These are phyloP conservation scores for Tokudaia muenninki DNA, from an alignment of 2,797 vertebrate genomes.

Conservation along the genomic window DNA sequence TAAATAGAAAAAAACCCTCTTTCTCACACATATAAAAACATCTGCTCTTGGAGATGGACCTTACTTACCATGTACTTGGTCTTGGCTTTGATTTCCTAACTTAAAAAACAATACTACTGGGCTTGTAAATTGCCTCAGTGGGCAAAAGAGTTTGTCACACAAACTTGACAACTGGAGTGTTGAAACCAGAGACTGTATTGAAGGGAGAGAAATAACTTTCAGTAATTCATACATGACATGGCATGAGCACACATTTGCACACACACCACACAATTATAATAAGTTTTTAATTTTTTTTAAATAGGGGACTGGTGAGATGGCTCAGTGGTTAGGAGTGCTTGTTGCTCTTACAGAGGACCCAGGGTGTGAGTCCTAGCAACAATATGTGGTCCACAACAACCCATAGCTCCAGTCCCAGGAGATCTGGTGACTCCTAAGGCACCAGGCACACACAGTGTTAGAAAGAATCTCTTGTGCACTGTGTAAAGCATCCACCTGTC, in stretches of 20 bases:
- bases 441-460: background rate
- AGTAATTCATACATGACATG: background rate
- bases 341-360: background rate
- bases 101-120: background rate
- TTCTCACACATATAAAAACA: background rate
- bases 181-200: too few relatives aligned
- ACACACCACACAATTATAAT: too few relatives aligned
- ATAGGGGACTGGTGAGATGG: too few relatives aligned
- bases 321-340: too few relatives aligned
- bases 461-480: too few relatives aligned
- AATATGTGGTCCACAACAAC: background rate
- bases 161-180: background rate
- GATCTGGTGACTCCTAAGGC: background rate
- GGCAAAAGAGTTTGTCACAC: background rate
- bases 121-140: background rate
- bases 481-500: too few relatives aligned
- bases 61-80: background rate
- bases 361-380: background rate
- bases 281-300: background rate
- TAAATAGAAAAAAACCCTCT: background rate
- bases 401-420: background rate
- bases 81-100: background rate
- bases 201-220: background rate
- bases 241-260: background rate
- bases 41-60: background rate